Percentiles rank a stretch among this genome's conserved stretches.
Evolutionary conservation across 2,888 invertebrate genomes (phyloP).

Genomic region (Lochmaea crataegi): DNA sequence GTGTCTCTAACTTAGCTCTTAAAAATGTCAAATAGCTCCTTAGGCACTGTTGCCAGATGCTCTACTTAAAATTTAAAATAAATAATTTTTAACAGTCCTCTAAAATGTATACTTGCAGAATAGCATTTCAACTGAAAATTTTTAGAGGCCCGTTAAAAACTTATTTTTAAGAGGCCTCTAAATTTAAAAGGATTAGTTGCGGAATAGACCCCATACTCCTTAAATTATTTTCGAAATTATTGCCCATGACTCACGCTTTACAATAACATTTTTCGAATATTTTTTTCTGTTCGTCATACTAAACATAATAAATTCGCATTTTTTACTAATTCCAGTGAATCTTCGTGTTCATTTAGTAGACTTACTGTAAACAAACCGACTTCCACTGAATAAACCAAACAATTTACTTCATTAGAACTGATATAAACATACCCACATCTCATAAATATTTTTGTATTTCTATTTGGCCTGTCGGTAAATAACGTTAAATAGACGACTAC

Average conservation of each 20-base stretch:
- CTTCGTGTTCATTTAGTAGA: slow-evolving; percentile 7
- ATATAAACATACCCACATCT: slow-evolving; percentile 21
- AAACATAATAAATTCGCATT: slow-evolving; percentile 3
- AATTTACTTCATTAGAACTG: slow-evolving; percentile 23
- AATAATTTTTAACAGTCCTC: too few relatives aligned
- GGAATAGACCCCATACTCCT: too few relatives aligned
- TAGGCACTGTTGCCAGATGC: too few relatives aligned
- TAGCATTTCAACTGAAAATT: too few relatives aligned
- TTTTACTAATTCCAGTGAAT: slow-evolving; percentile 5
- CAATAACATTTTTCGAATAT: slow-evolving; percentile 2
- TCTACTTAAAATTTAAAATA: too few relatives aligned
- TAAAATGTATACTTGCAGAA: too few relatives aligned
- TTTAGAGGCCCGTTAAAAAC: too few relatives aligned
- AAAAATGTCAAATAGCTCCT: too few relatives aligned
- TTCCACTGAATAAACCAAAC: slow-evolving; percentile 19
- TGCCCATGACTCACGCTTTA: neutral
- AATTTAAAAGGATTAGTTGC: too few relatives aligned
- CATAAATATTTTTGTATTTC: slow-evolving; percentile 24
- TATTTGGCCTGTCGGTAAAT: slow-evolving; percentile 15
- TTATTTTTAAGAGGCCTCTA: too few relatives aligned
- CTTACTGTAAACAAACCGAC: slow-evolving; percentile 16
- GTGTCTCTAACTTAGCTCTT: too few relatives aligned
- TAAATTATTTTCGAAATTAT: too few relatives aligned
- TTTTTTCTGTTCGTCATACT: neutral
- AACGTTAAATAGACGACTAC: slow-evolving; percentile 3